Conservation (phyloP, 2,888 invertebrate species). For the Dione vanillae region DNA sequence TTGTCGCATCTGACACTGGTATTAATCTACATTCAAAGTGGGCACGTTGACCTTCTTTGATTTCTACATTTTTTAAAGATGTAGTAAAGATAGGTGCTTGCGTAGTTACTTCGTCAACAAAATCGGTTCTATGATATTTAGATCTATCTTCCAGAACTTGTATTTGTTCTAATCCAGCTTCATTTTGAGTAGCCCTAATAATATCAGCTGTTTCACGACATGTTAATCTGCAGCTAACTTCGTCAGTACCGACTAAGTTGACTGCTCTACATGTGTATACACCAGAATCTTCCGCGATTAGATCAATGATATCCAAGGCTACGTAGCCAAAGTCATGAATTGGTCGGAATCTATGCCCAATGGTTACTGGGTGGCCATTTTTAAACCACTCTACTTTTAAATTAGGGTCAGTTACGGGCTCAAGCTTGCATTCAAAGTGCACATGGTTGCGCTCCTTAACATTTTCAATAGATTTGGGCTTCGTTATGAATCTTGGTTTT, state of each 20-base stretch:
- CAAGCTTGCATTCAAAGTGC: conserved; percentile 98
- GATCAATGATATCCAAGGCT: conserved; percentile 97
- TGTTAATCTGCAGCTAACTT: conserved; percentile 89
- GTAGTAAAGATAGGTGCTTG: conserved; percentile 97
- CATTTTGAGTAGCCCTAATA: conserved; percentile 93
- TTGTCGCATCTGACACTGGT: conserved; percentile 95
- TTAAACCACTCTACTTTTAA: conserved; percentile 98
- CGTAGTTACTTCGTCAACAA: conserved; percentile 91
- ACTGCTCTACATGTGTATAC: conserved; percentile 97
- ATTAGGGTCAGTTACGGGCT: conserved; percentile 98
- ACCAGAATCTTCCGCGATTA: conserved; percentile 98
- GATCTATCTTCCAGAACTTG: conserved; percentile 94
- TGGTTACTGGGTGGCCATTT: conserved; percentile 96
- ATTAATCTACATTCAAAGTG: conserved; percentile 97
- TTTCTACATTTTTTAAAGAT: conserved; percentile 94
- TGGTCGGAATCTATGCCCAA: conserved; percentile 97
- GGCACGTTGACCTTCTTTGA: conserved; percentile 96
- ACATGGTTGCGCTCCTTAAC: conserved; percentile 95
- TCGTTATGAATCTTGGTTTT: conserved; percentile 93
- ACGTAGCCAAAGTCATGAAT: conserved; percentile 99
- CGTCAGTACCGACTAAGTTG: conserved; percentile 95
- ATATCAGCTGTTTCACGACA: conserved; percentile 92
- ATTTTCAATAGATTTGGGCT: conserved; percentile 93
- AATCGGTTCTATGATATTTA: conserved; percentile 89
- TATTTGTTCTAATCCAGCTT: conserved; percentile 94